Evolutionary conservation across 2,888 invertebrate species (phyloP).

Genomic region (Philereme transversata): DNA sequence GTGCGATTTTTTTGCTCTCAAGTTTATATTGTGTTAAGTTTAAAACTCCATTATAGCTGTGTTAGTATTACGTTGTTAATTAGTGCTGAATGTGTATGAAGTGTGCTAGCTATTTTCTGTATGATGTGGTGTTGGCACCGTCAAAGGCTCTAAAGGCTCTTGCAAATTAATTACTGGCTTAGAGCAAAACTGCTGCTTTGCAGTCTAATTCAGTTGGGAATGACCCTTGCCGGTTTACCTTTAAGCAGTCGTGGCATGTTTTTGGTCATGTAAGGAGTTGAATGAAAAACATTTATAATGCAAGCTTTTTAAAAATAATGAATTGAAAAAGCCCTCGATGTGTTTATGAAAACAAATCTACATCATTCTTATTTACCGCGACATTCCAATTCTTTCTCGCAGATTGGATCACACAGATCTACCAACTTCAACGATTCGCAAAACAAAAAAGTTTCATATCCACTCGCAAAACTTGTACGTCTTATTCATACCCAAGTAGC

Average conservation of each 20-base stretch:
- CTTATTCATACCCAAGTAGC: not conserved
- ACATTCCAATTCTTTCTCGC: slow-evolving; percentile 1
- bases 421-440: slow-evolving; percentile 11
- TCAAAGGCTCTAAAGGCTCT: slow-evolving; percentile 55
- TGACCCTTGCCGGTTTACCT: slow-evolving; percentile 38
- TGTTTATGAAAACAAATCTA: not conserved
- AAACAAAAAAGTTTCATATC: slow-evolving; percentile 12
- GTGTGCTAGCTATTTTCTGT: slow-evolving; percentile 15
- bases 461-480: slow-evolving; percentile 7
- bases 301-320: slow-evolving; percentile 1
- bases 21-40: too few relatives aligned
- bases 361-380: not conserved
- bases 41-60: too few relatives aligned
- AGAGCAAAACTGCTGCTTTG: slow-evolving; percentile 44
- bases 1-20: too few relatives aligned
- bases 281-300: slow-evolving; percentile 5
- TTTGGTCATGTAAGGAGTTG: slow-evolving; percentile 10
- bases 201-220: slow-evolving; percentile 56
- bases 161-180: slow-evolving; percentile 69
- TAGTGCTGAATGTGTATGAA: not conserved
- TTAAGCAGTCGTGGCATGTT: slow-evolving; percentile 16
- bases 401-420: slow-evolving; percentile 8
- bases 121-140: slow-evolving; percentile 17
- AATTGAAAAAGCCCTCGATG: not conserved
- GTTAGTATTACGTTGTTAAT: not conserved